These are phyloP conservation scores for Entomyzon cyanotis DNA, from an alignment of 2,113 vertebrate genomes.

Conservation along the genomic window DNA sequence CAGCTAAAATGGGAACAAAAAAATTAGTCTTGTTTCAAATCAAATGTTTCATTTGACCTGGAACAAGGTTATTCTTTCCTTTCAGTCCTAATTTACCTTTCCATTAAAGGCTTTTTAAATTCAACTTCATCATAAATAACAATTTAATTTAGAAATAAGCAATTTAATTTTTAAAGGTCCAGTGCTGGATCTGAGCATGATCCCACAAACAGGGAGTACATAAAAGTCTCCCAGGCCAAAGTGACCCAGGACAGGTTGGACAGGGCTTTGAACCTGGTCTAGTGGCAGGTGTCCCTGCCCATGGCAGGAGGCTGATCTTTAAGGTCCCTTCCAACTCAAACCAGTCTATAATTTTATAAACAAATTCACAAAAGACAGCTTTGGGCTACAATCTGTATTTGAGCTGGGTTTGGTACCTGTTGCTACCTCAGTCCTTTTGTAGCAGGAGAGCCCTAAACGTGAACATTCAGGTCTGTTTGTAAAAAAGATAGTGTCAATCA, in stretches of 20 bases:
- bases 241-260: not conserved
- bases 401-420: not conserved
- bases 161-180: not conserved
- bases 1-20: not conserved
- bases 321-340: not conserved
- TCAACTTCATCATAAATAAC: not conserved
- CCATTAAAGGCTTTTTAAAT: not conserved
- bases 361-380: not conserved
- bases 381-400: not conserved
- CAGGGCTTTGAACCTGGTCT: not conserved
- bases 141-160: not conserved
- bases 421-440: not conserved
- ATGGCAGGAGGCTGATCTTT: not conserved
- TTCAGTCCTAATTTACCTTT: not conserved
- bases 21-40: not conserved
- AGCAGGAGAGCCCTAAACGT: not conserved
- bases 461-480: not conserved
- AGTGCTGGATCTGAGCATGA: not conserved
- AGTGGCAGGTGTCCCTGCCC: not conserved
- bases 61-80: not conserved
- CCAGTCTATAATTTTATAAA: not conserved
- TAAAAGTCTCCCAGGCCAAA: not conserved
- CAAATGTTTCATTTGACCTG: not conserved
- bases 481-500: not conserved
- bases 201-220: accelerated